phyloP scores from a whole-genome alignment of 1,140 invertebrate species.

The Planococcus citri region DNA sequence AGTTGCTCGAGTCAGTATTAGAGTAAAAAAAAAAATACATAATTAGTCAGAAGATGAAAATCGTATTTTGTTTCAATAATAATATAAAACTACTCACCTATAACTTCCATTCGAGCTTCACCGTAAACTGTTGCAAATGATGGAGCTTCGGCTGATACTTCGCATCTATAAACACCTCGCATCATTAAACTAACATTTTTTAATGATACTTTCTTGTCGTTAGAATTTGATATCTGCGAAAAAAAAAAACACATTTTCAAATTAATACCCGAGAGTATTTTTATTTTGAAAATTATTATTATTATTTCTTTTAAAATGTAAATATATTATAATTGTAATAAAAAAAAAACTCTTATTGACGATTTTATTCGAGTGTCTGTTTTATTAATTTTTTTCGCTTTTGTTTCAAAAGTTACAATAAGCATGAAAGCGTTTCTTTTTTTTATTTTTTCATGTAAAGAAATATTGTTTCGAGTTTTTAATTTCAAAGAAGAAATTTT shows the following conservation, averaged over 20 bases:
- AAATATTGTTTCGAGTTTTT: neutral
- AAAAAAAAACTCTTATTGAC: neutral
- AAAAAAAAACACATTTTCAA: neutral
- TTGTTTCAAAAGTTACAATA: too few relatives aligned
- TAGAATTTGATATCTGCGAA: slow-evolving; percentile 51
- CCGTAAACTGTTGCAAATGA: slow-evolving; percentile 61
- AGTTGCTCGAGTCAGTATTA: too few relatives aligned
- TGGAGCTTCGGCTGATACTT: slow-evolving; percentile 45
- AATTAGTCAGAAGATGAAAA: too few relatives aligned
- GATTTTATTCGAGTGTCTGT: neutral
- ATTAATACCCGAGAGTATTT: neutral
- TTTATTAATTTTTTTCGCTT: neutral
- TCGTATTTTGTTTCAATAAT: neutral
- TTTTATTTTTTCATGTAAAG: neutral
- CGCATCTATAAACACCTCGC: slow-evolving; percentile 39
- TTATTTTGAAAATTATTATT: neutral
- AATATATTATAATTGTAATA: neutral
- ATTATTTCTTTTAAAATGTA: neutral
- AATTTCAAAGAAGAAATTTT: neutral
- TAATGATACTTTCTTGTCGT: slow-evolving; percentile 34
- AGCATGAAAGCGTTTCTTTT: neutral
- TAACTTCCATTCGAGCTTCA: slow-evolving; percentile 58
- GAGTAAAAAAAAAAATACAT: too few relatives aligned
- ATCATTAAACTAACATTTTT: slow-evolving; percentile 34
- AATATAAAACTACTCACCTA: slow-evolving; percentile 46